Evolutionary conservation across 2,113 vertebrate genomes (phyloP).

Genomic region (Python bivittatus): DNA sequence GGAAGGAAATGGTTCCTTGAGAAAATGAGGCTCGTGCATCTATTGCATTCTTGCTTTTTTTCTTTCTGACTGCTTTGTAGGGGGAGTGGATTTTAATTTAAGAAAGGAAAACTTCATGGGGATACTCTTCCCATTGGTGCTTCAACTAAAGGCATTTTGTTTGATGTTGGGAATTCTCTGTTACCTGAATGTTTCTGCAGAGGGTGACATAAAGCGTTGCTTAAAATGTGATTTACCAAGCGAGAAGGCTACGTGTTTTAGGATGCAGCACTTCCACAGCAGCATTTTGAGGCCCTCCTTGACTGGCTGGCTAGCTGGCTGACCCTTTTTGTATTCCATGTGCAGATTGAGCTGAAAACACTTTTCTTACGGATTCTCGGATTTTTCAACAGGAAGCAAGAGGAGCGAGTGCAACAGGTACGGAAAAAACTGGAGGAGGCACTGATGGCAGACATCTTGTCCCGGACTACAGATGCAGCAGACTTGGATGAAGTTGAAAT

Average conservation of each 20-base stretch:
- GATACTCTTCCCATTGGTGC: background rate
- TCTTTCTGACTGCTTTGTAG: background rate
- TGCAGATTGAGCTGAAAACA: background rate
- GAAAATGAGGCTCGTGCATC: background rate
- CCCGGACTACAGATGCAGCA: constrained; percentile 79
- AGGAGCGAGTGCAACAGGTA: constrained; percentile 86
- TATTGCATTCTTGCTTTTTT: background rate
- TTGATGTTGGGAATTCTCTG: background rate
- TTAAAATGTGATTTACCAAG: background rate
- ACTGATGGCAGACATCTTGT: constrained; percentile 85
- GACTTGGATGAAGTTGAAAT: constrained; percentile 69
- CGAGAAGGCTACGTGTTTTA: background rate
- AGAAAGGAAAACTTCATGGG: background rate
- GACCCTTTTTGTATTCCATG: background rate
- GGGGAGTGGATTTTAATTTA: background rate
- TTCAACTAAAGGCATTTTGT: background rate
- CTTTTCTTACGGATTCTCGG: background rate
- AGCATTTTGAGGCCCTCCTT: background rate
- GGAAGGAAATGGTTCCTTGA: background rate
- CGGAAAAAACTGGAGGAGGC: constrained; percentile 91
- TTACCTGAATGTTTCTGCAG: background rate
- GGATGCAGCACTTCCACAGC: background rate
- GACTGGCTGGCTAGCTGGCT: background rate
- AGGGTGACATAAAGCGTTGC: background rate
- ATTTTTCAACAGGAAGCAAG: constrained; percentile 82